Evolutionary conservation across 2,888 invertebrate genomes (phyloP), one percentile per base, ranked within the genome.

Genomic region (Chrysodeixis includens): DNA sequence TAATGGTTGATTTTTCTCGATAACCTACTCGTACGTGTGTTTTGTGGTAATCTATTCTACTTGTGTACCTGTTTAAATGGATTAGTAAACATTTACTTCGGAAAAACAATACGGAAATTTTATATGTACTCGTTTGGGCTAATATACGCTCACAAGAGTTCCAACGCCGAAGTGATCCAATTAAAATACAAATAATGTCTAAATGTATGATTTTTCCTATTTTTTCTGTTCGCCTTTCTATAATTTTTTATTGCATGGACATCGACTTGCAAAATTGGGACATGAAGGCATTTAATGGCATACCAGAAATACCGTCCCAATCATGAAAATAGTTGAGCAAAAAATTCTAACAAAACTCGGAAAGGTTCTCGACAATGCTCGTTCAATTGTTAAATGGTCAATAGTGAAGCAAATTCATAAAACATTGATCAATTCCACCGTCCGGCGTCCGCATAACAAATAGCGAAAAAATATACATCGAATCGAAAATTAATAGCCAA

Each of bases 401-500:
- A 35, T 14, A 26, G 26, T 6, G 26, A 4, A 26, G 35, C 40
- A 40, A 40, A 40, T 40, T 40, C 7, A 40, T 40, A 40, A 40
- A 40, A 40, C n/a, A 40, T n/a, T n/a, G 14, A 40, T n/a, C 40
- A 40, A n/a, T 40, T 40, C 7, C 40, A 40, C n/a, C n/a, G 40
- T 40, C 35, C 35, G 35, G 35, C 35, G 35, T 14, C n/a, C 40
- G 40, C 40, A n/a, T 40, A 40, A 40, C 35, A 40, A 40, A 40
- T 40, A 40, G 40, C 40, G n/a, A 40, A 35, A 10, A 40, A 40
- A 40, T 26, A 40, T n/a, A 40, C 5, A 40, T 40, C 40, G 40
- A 40, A 40, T 40, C 40, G 40, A 40, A n/a, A 40, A 40, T 40
- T 40, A 40, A 40, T 40, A n/a, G n/a, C n/a, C n/a, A n/a, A 40